These are phyloP conservation scores for Pelochelys cantorii DNA, from an alignment of 2,797 vertebrate species.

Conservation along the genomic window DNA sequence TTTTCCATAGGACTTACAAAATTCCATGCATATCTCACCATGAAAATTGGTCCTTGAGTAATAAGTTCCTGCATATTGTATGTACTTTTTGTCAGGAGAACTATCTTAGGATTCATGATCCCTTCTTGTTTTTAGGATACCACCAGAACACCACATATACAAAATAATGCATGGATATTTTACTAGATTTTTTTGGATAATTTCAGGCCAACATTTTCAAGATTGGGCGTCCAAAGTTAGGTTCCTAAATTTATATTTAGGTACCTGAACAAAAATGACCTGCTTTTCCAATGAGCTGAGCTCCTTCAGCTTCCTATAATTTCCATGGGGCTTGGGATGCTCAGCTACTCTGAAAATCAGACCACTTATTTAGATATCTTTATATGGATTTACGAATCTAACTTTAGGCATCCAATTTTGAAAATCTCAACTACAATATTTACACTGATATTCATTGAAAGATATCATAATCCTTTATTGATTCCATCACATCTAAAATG, in stretches of 20 bases:
- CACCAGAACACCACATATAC: background rate
- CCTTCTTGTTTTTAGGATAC: background rate
- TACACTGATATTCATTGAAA: background rate
- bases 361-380: background rate
- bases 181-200: background rate
- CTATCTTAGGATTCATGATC: background rate
- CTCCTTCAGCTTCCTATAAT: background rate
- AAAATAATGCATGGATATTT: background rate
- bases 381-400: background rate
- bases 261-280: background rate
- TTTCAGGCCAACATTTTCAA: background rate
- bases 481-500: background rate
- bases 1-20: background rate
- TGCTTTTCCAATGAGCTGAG: background rate
- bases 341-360: background rate
- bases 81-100: background rate
- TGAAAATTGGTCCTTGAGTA: rapidly evolving
- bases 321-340: background rate
- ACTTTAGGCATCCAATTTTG: background rate
- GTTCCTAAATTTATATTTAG: background rate
- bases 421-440: background rate
- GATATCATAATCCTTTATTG: background rate
- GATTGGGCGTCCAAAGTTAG: background rate
- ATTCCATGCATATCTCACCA: background rate
- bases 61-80: background rate